Percentiles rank a stretch among this genome's conserved stretches.
phyloP scores from a whole-genome alignment of 1,140 invertebrate genomes.

The Aphelinus atriplicis region DNA sequence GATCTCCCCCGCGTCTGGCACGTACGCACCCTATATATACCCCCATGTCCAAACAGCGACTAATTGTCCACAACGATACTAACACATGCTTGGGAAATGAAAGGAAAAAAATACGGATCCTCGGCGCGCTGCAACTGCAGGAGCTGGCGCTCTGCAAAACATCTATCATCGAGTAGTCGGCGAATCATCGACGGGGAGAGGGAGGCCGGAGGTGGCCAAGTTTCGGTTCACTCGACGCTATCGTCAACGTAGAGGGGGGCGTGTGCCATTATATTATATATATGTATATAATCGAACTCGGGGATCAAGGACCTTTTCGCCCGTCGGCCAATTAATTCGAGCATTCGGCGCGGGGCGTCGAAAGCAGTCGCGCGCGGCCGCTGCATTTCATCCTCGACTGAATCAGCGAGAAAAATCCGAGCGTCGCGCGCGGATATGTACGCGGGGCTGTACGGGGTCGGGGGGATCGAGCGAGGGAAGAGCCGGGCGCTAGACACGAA shows the following conservation, averaged over 20 bases:
- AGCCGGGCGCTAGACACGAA: background rate
- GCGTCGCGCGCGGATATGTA: no score
- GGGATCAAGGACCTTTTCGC: conserved; percentile 31
- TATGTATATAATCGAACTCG: conserved; percentile 27
- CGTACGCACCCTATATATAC: no score
- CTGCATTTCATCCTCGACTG: conserved; percentile 37
- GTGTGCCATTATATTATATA: conserved; percentile 18
- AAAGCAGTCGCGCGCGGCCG: conserved; percentile 23
- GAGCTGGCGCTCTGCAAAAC: no score
- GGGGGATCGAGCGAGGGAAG: background rate
- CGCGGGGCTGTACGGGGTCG: background rate
- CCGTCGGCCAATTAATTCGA: conserved; percentile 39
- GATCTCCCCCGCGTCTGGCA: no score
- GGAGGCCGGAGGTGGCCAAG: background rate
- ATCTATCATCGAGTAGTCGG: no score
- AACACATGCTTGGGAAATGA: no score
- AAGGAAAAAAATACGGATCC: no score
- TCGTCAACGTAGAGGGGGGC: background rate
- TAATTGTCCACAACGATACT: no score
- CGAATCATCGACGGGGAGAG: background rate
- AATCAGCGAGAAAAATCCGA: conserved; percentile 29
- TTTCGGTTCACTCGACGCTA: conserved; percentile 5
- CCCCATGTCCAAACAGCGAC: no score
- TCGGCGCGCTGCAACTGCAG: no score
- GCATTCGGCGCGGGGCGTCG: conserved; percentile 30